Base-by-base conservation (phyloP, 2,113 vertebrate genomes). In the Sterrhoptilus dennistouni region DNA sequence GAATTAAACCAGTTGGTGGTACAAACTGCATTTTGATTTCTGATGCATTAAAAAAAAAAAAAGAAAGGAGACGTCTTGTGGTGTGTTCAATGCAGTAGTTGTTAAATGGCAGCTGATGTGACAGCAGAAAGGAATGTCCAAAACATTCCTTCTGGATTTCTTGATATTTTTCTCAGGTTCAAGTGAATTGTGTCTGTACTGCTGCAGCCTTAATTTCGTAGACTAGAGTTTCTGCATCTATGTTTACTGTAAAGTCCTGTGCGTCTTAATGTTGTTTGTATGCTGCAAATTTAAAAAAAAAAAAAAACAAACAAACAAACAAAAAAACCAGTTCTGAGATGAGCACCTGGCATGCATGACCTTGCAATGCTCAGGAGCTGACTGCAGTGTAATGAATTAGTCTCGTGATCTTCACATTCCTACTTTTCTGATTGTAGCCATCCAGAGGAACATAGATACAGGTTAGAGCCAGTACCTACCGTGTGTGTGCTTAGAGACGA, bases 371-470 rank as follows among this genome's bases (percentile, higher is more conserved):
- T 78, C 86, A 90, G 92, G 93, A 89, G 69, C 19, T 96, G 81
- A 87, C 91, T 95, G 83, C 83, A 94, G 88, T 92, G 61, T 53
- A 56, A 92, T 76, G 79, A 79, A 95, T 92, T 93, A 93, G 96
- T 96, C 82, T 69, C 45, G 64, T 92, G 83, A 96, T 86, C 96
- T 95, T 97, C 82, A 96, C 77, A 0, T 93, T 96, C 96, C 94
- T 95, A 57, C 96, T 97, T 97, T 97, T 96, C 80, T 97, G 94
- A 96, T 96, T 97, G 94, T 97, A 97, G 96, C 96, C 90, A 90
- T 97, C 96, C 96, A 92, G 96, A 97, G 96, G 96, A 97, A 84
- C 94, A 94, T 96, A 97, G 96, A 97, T 96, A 94, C 96, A 97
- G 96, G 96, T 97, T 97, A 97, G 96, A 96, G 95, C 93, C 92